Evolutionary conservation across 2,113 vertebrate species (phyloP).

Genomic region (Cettia cetti): DNA sequence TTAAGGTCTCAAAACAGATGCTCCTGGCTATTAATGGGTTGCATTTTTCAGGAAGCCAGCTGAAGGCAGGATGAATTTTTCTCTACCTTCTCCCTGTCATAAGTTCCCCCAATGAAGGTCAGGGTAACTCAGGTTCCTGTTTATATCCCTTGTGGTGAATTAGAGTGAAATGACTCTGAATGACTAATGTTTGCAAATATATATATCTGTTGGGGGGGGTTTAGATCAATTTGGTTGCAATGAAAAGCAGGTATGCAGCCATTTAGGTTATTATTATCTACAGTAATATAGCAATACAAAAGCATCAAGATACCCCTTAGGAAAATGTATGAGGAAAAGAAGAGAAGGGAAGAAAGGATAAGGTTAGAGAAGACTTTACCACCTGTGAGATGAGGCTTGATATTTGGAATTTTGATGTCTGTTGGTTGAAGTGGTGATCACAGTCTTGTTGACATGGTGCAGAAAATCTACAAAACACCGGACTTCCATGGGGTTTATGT

Average conservation of each 20-base stretch:
- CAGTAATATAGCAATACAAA: background rate
- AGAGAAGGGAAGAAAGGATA: background rate
- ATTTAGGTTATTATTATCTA: background rate
- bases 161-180: background rate
- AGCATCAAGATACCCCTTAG: background rate
- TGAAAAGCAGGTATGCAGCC: background rate
- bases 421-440: fast-evolving
- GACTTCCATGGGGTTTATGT: background rate
- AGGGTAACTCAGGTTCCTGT: background rate
- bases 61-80: background rate
- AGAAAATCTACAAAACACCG: background rate
- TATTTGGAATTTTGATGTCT: fast-evolving
- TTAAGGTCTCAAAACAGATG: background rate
- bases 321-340: background rate
- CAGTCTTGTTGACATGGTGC: too few relatives aligned
- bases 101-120: fast-evolving
- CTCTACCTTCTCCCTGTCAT: background rate
- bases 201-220: background rate
- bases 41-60: background rate
- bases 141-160: background rate
- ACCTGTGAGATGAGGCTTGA: background rate
- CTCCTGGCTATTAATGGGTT: background rate
- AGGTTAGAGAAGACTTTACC: background rate
- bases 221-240: background rate
- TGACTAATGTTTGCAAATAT: background rate